Evolutionary conservation across 2,888 invertebrate genomes (phyloP), one percentile per base, ranked within the genome.

Genomic region (Macaria liturata): DNA sequence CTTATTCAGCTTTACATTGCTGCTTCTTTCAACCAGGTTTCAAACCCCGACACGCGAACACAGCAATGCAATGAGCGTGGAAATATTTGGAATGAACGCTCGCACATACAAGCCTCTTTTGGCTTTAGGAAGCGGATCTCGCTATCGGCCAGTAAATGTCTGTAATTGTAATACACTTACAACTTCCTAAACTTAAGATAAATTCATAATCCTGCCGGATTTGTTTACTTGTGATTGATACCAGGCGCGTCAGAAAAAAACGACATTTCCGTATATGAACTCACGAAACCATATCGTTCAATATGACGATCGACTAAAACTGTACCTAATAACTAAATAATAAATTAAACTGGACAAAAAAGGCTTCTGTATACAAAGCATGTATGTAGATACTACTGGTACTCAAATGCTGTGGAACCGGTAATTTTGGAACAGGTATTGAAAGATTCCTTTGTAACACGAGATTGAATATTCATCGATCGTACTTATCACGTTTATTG

Each of bases 131-230:
- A 88, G 88, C 86, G 81, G 83, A 85, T 82, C 81, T 83, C 63
- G 74, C 78, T 84, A 86, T 84, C 81, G 75, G 65, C 69, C 71
- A 79, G 70, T 80, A 76, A 78, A 78, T 81, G 75, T 72, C 75
- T 75, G 78, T 83, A 78, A 81, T 76, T 81, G 81, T 81, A 65
- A 69, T 66, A 60, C 55, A 60, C 55, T 56, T 72, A 81, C 76
- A 75, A 88, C 88, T 91, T 91, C 91, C 91, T 91, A 91, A 88
- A 85, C 76, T 78, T 71, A 74, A 74, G 72, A 79, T 79, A 76
- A 60, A 60, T 52, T 60, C 59, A 52, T 73, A 75, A 80, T 83
- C 79, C 80, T 89, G 87, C 88, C 91, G 91, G 91, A 90, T 88
- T 64, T 65, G 71, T 62, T 69, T 71, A 20, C 20, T 20, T 20